Percentiles rank a stretch among this genome's conserved stretches.
phyloP scores from a whole-genome alignment of 2,797 vertebrate species.

The Periophthalmus magnuspinnatus region DNA sequence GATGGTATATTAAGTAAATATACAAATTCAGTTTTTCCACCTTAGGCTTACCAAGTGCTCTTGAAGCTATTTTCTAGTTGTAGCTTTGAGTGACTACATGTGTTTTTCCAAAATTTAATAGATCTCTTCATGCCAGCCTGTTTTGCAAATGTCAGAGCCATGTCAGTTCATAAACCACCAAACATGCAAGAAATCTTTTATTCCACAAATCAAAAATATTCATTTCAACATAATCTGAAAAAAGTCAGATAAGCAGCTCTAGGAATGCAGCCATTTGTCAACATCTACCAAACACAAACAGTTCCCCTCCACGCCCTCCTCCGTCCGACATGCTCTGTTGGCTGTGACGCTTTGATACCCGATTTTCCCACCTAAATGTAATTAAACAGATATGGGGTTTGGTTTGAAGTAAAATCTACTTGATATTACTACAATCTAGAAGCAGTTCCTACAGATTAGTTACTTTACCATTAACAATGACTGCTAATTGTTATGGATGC shows the following conservation, averaged over 20 bases:
- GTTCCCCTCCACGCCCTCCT: conserved; percentile 12
- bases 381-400: background rate
- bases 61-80: conserved; percentile 36
- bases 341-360: conserved; percentile 54
- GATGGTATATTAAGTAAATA: conserved; percentile 17
- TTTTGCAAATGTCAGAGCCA: background rate
- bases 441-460: background rate
- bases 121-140: too few species aligned
- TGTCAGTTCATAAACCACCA: background rate
- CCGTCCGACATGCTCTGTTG: conserved; percentile 36
- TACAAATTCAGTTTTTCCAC: conserved; percentile 5
- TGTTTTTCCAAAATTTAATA: conserved; percentile 18
- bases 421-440: background rate
- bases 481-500: conserved; percentile 14
- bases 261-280: conserved; percentile 7
- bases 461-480: background rate
- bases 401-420: background rate
- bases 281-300: conserved; percentile 6
- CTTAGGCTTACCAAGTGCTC: background rate
- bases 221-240: conserved; percentile 9
- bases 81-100: conserved; percentile 16
- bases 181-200: background rate
- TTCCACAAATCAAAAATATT: background rate
- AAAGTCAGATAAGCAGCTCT: conserved; percentile 19
- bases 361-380: conserved; percentile 25